phyloP scores from a whole-genome alignment of 1,140 invertebrate species.

The Prorops nasuta region DNA sequence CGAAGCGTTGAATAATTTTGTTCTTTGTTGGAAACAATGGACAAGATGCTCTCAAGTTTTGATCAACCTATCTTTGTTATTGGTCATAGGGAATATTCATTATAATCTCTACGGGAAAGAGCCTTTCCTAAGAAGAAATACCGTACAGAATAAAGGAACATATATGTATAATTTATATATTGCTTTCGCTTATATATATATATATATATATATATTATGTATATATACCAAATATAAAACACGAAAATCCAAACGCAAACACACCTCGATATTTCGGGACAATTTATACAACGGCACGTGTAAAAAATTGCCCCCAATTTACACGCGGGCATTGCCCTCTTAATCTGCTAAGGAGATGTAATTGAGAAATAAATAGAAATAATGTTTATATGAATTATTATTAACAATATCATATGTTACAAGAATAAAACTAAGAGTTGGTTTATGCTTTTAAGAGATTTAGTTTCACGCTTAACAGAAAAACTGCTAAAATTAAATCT shows the following conservation, averaged over 20 bases:
- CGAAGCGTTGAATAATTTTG: too few relatives aligned
- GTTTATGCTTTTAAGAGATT: slow-evolving; percentile 53
- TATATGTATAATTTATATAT: slow-evolving; percentile 42
- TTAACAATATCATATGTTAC: slow-evolving; percentile 43
- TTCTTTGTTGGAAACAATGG: too few relatives aligned
- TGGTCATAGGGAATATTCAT: slow-evolving; percentile 26
- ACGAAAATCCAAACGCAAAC: not conserved
- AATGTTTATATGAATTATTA: slow-evolving; percentile 55
- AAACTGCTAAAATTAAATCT: slow-evolving; percentile 26
- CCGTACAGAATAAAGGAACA: slow-evolving; percentile 20
- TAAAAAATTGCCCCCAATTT: slow-evolving; percentile 23
- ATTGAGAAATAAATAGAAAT: slow-evolving; percentile 45
- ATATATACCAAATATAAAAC: slow-evolving; percentile 28
- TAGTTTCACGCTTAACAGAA: slow-evolving; percentile 47
- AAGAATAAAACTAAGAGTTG: slow-evolving; percentile 48
- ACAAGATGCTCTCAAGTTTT: too few relatives aligned
- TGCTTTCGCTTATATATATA: slow-evolving; percentile 39
- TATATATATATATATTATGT: slow-evolving; percentile 46
- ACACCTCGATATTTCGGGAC: too few relatives aligned
- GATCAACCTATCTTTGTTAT: slow-evolving; percentile 16
- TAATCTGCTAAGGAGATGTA: slow-evolving; percentile 31
- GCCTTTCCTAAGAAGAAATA: slow-evolving; percentile 10
- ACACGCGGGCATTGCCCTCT: slow-evolving; percentile 22
- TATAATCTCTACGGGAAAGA: slow-evolving; percentile 24
- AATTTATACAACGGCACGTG: slow-evolving; percentile 9